A percentile compares a stretch with the other conserved stretches of the same genome.
phyloP scores from a whole-genome alignment of 2,888 invertebrate species.

The Parapristionchus giblindavisi region DNA sequence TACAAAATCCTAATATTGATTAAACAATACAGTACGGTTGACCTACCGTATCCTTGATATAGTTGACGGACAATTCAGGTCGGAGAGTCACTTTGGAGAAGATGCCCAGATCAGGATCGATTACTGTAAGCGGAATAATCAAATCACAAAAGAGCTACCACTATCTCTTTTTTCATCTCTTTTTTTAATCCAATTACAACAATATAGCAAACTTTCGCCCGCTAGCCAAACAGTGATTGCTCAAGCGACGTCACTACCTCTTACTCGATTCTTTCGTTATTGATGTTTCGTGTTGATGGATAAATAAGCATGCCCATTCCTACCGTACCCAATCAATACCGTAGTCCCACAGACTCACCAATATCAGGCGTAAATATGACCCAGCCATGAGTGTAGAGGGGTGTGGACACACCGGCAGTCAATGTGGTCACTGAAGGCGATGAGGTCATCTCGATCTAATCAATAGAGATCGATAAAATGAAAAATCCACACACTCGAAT shows the following conservation, averaged over 20 bases:
- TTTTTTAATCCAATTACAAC: neutral
- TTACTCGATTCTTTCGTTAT: neutral
- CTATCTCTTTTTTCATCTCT: neutral
- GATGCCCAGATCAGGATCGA: conserved; percentile 33
- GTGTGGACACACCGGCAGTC: conserved; percentile 7
- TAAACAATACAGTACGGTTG: no score
- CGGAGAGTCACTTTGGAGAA: conserved; percentile 21
- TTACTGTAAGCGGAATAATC: conserved; percentile 5
- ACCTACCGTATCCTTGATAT: conserved; percentile 27
- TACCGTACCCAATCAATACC: neutral
- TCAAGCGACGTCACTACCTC: neutral
- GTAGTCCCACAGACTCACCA: conserved; percentile 28
- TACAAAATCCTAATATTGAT: no score
- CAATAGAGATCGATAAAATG: neutral
- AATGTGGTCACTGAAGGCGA: neutral
- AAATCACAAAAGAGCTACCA: neutral
- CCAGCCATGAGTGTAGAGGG: conserved; percentile 35
- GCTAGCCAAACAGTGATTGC: neutral
- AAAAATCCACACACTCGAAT: no score
- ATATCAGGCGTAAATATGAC: conserved; percentile 38
- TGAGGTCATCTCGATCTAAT: conserved; percentile 6
- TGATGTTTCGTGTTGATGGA: no score
- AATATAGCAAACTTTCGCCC: neutral
- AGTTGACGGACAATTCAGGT: neutral
- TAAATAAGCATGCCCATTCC: no score